Conservation (phyloP, 2,888 invertebrate species). For the Omphaloscelis lunosa region DNA sequence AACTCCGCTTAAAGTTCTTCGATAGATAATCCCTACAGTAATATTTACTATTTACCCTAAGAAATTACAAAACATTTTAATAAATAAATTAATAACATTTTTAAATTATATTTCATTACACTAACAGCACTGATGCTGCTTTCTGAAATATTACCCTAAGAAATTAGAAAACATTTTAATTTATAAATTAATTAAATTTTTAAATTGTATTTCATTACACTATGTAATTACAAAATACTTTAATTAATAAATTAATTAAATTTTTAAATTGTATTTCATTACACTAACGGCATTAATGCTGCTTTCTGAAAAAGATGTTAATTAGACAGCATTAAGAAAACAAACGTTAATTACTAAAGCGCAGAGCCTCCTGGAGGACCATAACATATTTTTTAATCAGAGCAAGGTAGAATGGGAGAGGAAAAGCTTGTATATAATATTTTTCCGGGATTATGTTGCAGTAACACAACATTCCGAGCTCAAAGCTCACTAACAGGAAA, state of each 20-base stretch:
- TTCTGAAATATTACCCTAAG: no score
- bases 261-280: conserved; percentile 19
- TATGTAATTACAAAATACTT: no score
- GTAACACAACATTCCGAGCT: conserved; percentile 73
- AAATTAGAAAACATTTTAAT: no score
- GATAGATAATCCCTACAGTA: background rate
- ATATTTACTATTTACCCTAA: no score
- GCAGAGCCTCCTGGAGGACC: conserved; percentile 25
- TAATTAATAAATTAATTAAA: background rate
- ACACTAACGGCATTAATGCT: conserved; percentile 22
- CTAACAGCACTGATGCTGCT: no score
- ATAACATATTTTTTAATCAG: conserved; percentile 60
- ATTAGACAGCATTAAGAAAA: conserved; percentile 51
- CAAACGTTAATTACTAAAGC: conserved; percentile 42
- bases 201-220: no score
- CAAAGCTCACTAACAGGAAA: conserved; percentile 75
- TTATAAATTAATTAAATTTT: no score
- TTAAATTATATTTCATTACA: no score
- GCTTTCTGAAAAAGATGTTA: conserved; percentile 36
- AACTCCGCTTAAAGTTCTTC: background rate
- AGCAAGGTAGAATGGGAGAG: conserved; percentile 51
- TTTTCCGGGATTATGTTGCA: conserved; percentile 70
- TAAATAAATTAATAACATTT: no score
- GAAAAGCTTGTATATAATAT: conserved; percentile 66
- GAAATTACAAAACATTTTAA: no score